Evolutionary conservation across 2,113 vertebrate genomes (phyloP), one percentile per base, ranked within the genome.

Genomic region (Thalassarche chlororhynchos): DNA sequence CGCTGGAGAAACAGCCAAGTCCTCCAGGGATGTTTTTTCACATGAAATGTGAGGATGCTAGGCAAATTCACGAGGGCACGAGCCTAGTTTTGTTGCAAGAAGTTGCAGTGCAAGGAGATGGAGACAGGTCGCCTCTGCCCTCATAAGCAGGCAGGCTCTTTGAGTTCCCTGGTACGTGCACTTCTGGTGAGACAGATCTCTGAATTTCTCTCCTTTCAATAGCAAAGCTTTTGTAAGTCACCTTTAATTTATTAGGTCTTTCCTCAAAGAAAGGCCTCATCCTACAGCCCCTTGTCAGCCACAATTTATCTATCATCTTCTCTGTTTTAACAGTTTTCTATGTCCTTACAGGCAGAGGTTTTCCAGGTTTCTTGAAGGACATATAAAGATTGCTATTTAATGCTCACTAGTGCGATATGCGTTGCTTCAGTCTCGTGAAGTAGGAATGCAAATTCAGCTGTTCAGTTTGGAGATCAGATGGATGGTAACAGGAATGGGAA

Each of bases 231-330:
- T 66, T 4, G 0, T 47, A 66, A 91, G 88, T 86, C 82, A 93
- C 65, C 54, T 81, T 66, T 81, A 94, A 96, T 96, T 90, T 88
- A 87, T 95, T 90, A 79, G 61, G 75, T 84, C 32, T 90, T 96
- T 86, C 52, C 85, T 76, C 72, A 76, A 86, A 88, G 32, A 83
- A 13, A 93, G 9, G 60, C 34, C 54, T 87, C 90, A 54, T 87
- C 66, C 42, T 84, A 60, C 24, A 80, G 44, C 26, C 40, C 42
- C 38, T 78, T 92, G 84, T 81, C 90, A 94, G 52, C 57, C 81
- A 65, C 44, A 32, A 87, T 96, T 94, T 82, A 84, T 94, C n/a
- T n/a, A n/a, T n/a, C n/a, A n/a, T n/a, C 85, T 82, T 93, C 69
- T 78, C 62, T 32, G 9, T 69, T 85, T 44, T 68, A 58, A 38